phyloP scores from a whole-genome alignment of 2,888 invertebrate genomes.

The Chrysotoxum bicinctum region DNA sequence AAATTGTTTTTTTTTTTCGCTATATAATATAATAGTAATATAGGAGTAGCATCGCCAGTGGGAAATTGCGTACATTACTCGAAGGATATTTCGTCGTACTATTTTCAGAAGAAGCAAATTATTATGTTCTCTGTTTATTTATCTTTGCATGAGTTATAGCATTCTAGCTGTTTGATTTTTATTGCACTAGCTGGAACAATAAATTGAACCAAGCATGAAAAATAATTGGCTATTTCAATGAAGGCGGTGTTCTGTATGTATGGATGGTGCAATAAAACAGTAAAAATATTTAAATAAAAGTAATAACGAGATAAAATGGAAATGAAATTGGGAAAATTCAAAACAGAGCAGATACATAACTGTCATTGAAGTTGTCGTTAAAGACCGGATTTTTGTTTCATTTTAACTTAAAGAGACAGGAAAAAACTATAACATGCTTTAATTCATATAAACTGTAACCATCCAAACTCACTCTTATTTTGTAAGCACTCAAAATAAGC shows the following conservation, averaged over 20 bases:
- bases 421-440: too few species aligned
- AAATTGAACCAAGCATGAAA: constrained; percentile 68
- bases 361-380: background rate
- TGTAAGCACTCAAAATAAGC: too few species aligned
- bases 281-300: constrained; percentile 42
- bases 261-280: constrained; percentile 53
- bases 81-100: constrained; percentile 21
- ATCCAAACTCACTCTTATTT: too few species aligned
- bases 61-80: constrained; percentile 5
- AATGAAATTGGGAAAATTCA: background rate
- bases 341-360: background rate
- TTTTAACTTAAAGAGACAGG: background rate
- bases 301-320: constrained; percentile 29
- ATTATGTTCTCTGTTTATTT: constrained; percentile 49
- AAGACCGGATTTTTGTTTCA: background rate
- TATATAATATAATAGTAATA: background rate
- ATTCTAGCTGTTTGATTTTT: constrained; percentile 51
- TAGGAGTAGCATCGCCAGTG: constrained; percentile 1
- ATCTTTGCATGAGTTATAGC: constrained; percentile 67
- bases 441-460: too few species aligned
- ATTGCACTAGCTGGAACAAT: constrained; percentile 68
- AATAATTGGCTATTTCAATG: constrained; percentile 68
- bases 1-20: constrained; percentile 52
- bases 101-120: constrained; percentile 2
- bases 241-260: background rate